Percentiles rank a stretch among this genome's conserved stretches.
These are phyloP conservation scores for Oeneis ivallda DNA, from an alignment of 2,888 invertebrate genomes.

Conservation along the genomic window DNA sequence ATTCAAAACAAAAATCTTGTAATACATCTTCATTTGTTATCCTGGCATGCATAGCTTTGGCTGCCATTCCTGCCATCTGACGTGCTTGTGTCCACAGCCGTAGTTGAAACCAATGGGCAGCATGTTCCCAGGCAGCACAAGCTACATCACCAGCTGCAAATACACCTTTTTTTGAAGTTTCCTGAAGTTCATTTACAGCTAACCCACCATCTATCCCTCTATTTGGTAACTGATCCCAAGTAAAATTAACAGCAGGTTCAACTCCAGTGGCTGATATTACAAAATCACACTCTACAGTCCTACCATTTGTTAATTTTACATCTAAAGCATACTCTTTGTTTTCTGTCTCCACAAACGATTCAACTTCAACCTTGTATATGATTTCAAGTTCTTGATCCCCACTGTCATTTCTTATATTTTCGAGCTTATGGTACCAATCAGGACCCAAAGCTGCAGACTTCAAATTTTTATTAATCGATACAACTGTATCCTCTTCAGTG, in stretches of 20 bases:
- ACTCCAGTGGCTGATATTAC: slow-evolving; percentile 98
- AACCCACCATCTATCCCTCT: slow-evolving; percentile 90
- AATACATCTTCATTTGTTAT: slow-evolving; percentile 83
- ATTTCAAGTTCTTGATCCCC: slow-evolving; percentile 80
- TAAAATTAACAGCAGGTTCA: slow-evolving; percentile 83
- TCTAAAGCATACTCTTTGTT: slow-evolving; percentile 84
- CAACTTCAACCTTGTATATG: slow-evolving; percentile 83
- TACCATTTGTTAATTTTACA: slow-evolving; percentile 87
- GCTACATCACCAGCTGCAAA: slow-evolving; percentile 99
- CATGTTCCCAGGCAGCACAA: slow-evolving; percentile 87
- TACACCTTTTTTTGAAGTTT: slow-evolving; percentile 88
- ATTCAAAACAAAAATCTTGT: slow-evolving; percentile 98
- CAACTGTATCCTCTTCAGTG: slow-evolving; percentile 76
- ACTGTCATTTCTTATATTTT: slow-evolving; percentile 67
- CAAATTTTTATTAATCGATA: slow-evolving; percentile 66
- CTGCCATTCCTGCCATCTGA: slow-evolving; percentile 98
- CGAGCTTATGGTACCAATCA: too few relatives aligned
- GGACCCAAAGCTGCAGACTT: slow-evolving; percentile 89
- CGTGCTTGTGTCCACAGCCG: slow-evolving; percentile 98
- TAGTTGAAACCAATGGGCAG: slow-evolving; percentile 96
- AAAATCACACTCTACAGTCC: slow-evolving; percentile 90
- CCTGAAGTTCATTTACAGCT: slow-evolving; percentile 91
- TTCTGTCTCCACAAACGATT: slow-evolving; percentile 60
- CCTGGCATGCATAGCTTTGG: slow-evolving; percentile 90
- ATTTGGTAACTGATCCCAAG: slow-evolving; percentile 75